Evolutionary conservation across 2,797 vertebrate genomes (phyloP).

Genomic region (Petrocephalus schoutedeni): DNA sequence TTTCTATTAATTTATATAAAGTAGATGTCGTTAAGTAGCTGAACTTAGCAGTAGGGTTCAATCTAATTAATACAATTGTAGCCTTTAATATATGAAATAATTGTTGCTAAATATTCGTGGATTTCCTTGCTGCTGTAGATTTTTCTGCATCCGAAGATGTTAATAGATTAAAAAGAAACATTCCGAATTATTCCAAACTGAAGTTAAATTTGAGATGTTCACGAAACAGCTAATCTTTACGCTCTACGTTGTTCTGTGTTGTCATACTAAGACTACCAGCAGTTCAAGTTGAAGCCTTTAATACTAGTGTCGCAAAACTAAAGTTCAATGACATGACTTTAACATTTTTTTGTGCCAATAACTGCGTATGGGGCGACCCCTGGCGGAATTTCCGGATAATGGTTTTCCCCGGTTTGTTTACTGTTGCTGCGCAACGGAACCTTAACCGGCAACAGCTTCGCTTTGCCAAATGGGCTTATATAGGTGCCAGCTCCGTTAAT

Average conservation of each 20-base stretch:
- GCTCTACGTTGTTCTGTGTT: background rate
- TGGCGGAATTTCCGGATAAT: constrained; percentile 16
- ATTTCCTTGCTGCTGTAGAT: background rate
- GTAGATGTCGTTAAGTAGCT: background rate
- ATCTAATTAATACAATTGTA: background rate
- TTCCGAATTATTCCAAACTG: background rate
- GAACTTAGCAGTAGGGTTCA: background rate
- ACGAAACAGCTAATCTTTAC: background rate
- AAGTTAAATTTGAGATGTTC: background rate
- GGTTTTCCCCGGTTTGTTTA: constrained; percentile 37
- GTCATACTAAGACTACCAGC: background rate
- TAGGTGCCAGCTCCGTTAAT: background rate
- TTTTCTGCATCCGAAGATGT: background rate
- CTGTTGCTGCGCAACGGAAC: constrained; percentile 49
- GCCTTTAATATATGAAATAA: background rate
- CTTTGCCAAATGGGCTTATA: background rate
- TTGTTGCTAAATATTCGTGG: background rate
- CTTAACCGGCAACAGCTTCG: background rate
- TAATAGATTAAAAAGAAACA: background rate
- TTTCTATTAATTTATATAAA: background rate
- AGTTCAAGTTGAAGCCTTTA: background rate
- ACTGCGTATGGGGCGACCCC: constrained; percentile 35
- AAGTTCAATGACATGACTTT: background rate
- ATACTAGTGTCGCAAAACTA: background rate
- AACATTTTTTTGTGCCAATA: background rate